Evolutionary conservation across 2,888 invertebrate species (phyloP), one percentile per base, ranked within the genome.

Genomic region (Zygaena filipendulae): DNA sequence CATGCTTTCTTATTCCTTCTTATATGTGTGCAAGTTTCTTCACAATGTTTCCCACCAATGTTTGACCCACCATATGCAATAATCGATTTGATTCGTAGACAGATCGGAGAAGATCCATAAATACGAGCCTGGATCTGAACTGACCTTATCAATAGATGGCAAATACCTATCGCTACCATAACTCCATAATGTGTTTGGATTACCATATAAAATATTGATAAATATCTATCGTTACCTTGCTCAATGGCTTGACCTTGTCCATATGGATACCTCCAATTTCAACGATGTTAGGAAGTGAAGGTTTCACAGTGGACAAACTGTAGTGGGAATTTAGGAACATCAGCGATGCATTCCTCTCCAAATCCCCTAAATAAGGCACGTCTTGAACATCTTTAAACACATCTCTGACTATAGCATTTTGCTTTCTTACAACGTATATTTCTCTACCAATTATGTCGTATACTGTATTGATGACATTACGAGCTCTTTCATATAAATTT

Each of bases 191-290:
- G n/a, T n/a, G n/a, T n/a, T n/a, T n/a, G n/a, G n/a, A n/a, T n/a
- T n/a, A n/a, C n/a, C n/a, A n/a, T n/a, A n/a, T n/a, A n/a, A n/a
- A n/a, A n/a, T n/a, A n/a, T n/a, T n/a, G n/a, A n/a, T n/a, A n/a
- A n/a, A n/a, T n/a, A n/a, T n/a, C n/a, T n/a, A n/a, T n/a, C n/a
- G n/a, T 25, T 20, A 36, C 30, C 29, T 30, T 11, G 3, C 62
- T 56, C 30, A 67, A 32, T 5, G 43, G 34, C 29, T 67, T 62
- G 11, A 62, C 55, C 8, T 56, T 52, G 26, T 63, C 61, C 21
- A 84, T 66, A 35, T 84, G 84, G 29, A 83, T 52, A 16, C 84
- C 85, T 6, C 81, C 84, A 4, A 84, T 71, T 25, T 82, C 67
- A 5, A 84, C 52, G 37, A 82, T 55, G 3, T 61, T 63, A 2